These are phyloP conservation scores for Harmothoe impar DNA, from an alignment of 2,888 invertebrate genomes.

Conservation along the genomic window DNA sequence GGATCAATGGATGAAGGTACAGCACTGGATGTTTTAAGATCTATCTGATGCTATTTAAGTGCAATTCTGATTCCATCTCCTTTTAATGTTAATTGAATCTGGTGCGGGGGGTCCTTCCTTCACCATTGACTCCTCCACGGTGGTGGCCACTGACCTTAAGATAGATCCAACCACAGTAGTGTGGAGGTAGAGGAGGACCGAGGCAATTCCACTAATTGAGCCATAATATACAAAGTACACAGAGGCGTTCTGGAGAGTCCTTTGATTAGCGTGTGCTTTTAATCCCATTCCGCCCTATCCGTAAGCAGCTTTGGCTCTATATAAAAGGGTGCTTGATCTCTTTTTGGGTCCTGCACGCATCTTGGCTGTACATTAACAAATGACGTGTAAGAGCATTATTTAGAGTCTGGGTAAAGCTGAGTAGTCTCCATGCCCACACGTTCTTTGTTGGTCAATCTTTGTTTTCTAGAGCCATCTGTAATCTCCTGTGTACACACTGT, in stretches of 20 bases:
- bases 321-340: neutral
- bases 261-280: conserved; percentile 27
- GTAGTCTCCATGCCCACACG: neutral
- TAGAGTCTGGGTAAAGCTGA: neutral
- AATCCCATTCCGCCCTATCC: conserved; percentile 9
- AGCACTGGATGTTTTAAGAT: no score
- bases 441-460: conserved; percentile 16
- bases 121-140: no score
- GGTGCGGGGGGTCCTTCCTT: no score
- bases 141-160: no score
- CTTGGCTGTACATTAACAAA: neutral
- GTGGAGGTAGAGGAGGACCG: neutral
- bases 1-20: no score
- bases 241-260: neutral
- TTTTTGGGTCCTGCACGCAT: neutral
- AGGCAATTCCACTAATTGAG: conserved; percentile 44
- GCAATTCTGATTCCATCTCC: no score
- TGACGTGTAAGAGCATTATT: conserved; percentile 19
- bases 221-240: conserved; percentile 40
- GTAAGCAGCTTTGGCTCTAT: conserved; percentile 8
- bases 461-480: neutral
- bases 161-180: no score
- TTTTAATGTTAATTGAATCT: no score
- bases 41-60: no score
- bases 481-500: neutral